Percentiles rank a stretch among this genome's conserved stretches.
Evolutionary conservation across 2,797 vertebrate species (phyloP).

Genomic region (Anguilla obscura): DNA sequence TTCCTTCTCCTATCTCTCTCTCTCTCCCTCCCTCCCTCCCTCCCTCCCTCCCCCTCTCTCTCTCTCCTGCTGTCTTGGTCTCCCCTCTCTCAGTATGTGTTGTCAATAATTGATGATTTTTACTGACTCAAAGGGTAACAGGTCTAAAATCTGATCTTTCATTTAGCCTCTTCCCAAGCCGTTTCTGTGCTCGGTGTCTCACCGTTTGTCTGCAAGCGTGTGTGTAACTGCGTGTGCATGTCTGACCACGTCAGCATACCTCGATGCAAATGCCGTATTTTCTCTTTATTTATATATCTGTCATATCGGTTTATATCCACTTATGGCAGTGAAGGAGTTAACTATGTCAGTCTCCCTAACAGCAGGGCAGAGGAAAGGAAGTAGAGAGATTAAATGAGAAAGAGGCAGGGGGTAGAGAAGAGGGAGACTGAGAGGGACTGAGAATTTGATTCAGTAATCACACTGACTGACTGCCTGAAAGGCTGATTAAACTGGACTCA

Average conservation of each 20-base stretch:
- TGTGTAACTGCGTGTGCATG: slow-evolving; percentile 35
- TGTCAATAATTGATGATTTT: slow-evolving; percentile 81
- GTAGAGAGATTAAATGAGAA: slow-evolving; percentile 75
- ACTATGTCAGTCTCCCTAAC: slow-evolving; percentile 65
- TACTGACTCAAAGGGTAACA: slow-evolving; percentile 80
- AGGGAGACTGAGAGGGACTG: slow-evolving; percentile 65
- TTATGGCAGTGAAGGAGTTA: slow-evolving; percentile 64
- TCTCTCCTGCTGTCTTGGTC: slow-evolving; percentile 68
- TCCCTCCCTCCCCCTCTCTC: slow-evolving; percentile 48
- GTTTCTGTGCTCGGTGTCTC: slow-evolving; percentile 51
- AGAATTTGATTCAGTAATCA: slow-evolving; percentile 64
- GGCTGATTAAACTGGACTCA: slow-evolving; percentile 55
- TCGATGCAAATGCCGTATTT: slow-evolving; percentile 30
- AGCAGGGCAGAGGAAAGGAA: slow-evolving; percentile 72
- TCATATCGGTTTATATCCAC: slow-evolving; percentile 43
- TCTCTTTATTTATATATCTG: slow-evolving; percentile 26
- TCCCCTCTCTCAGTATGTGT: slow-evolving; percentile 69
- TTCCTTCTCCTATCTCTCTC: background rate
- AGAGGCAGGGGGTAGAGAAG: slow-evolving; percentile 70
- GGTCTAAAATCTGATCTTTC: slow-evolving; percentile 66
- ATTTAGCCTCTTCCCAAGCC: slow-evolving; percentile 54
- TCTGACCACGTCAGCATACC: slow-evolving; percentile 29
- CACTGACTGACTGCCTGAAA: slow-evolving; percentile 61
- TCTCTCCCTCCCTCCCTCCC: slow-evolving; percentile 33
- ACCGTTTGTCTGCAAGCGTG: slow-evolving; percentile 36